These are phyloP conservation scores for Coptodon rendalli DNA, from an alignment of 2,113 vertebrate species.

Conservation along the genomic window DNA sequence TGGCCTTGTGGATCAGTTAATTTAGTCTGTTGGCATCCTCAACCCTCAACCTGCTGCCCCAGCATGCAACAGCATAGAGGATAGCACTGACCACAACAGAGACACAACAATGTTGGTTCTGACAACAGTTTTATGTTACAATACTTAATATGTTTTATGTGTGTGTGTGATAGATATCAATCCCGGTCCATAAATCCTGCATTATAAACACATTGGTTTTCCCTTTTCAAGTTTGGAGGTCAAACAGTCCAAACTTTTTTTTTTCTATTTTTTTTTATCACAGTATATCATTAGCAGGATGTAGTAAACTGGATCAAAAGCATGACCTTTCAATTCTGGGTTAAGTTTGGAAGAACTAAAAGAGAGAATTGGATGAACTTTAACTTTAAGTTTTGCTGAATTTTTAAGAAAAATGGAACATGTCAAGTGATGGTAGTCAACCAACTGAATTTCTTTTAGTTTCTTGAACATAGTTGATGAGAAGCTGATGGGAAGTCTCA, in stretches of 20 bases:
- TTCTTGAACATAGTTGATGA: neutral
- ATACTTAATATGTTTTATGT: neutral
- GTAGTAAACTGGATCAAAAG: neutral
- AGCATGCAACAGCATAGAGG: no score
- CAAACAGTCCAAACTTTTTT: neutral
- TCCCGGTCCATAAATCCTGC: neutral
- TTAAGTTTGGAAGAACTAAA: neutral
- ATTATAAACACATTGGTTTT: neutral
- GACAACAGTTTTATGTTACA: no score
- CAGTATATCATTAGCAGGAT: neutral
- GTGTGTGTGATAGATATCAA: neutral
- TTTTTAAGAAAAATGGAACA: neutral
- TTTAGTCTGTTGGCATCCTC: no score
- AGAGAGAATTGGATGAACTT: neutral
- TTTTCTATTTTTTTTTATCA: neutral
- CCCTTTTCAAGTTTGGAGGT: neutral
- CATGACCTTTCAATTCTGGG: neutral
- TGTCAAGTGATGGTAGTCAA: neutral
- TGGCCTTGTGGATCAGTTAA: no score
- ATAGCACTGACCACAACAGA: no score
- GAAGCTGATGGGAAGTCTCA: neutral
- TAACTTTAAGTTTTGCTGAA: neutral
- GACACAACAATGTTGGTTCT: no score
- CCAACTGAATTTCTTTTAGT: neutral
- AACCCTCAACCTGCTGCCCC: no score